These are phyloP conservation scores for Cydia strobilella DNA, from an alignment of 1,140 invertebrate species.

Conservation along the genomic window DNA sequence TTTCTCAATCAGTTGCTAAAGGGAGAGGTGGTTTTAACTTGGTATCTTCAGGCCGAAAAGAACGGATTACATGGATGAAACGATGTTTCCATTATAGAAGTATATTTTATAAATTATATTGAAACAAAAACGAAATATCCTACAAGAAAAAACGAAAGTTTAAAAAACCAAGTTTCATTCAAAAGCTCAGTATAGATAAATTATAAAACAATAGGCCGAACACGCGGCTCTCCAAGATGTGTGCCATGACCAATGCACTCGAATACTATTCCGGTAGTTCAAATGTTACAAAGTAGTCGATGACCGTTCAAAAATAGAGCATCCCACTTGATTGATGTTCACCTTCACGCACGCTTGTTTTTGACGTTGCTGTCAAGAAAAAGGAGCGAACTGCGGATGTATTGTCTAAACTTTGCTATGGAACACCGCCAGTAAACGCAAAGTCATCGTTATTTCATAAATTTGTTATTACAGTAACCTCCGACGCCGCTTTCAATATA, in stretches of 20 bases:
- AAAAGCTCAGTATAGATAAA: neutral
- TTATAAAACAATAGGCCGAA: neutral
- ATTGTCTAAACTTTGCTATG: conserved; percentile 61
- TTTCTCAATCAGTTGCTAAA: conserved; percentile 12
- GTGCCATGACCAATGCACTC: conserved; percentile 21
- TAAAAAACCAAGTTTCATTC: no score
- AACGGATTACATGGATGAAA: no score
- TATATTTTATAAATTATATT: no score
- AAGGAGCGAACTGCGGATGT: conserved; percentile 65
- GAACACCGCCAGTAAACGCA: conserved; percentile 49
- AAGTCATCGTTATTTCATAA: conserved; percentile 65
- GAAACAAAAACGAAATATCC: no score
- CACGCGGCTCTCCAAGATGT: neutral
- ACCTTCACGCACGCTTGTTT: conserved; percentile 67
- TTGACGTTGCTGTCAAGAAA: conserved; percentile 69
- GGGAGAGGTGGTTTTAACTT: neutral
- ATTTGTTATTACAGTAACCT: conserved; percentile 43
- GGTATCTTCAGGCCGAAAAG: neutral
- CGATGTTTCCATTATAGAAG: no score
- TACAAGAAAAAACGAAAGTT: no score
- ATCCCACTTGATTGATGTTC: conserved; percentile 71
- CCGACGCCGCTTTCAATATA: neutral
- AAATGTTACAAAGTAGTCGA: conserved; percentile 39
- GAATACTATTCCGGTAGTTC: conserved; percentile 22
- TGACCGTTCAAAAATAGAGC: conserved; percentile 62